These are phyloP conservation scores for Drosophila anceps DNA, from an alignment of 2,888 invertebrate genomes.

Conservation along the genomic window DNA sequence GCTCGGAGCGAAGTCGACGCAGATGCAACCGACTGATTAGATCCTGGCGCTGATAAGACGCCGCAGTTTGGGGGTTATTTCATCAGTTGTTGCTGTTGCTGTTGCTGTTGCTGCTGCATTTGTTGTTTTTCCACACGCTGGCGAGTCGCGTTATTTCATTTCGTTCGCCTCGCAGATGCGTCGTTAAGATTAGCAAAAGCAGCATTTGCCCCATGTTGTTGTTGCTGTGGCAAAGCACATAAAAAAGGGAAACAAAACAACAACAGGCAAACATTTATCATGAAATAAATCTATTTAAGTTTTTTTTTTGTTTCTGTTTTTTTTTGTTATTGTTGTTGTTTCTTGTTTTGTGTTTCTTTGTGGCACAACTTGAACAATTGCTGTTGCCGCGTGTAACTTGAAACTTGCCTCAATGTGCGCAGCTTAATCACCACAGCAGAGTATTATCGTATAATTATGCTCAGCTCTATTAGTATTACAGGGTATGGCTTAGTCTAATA, in stretches of 20 bases:
- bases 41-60: conserved; percentile 76
- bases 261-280: conserved; percentile 73
- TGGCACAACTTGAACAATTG: conserved; percentile 43
- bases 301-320: conserved; percentile 38
- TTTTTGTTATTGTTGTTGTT: conserved; percentile 19
- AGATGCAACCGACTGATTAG: conserved; percentile 75
- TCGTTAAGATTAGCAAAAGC: conserved; percentile 76
- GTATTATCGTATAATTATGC: conserved; percentile 13
- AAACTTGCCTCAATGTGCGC: conserved; percentile 61
- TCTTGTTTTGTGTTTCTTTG: conserved; percentile 39
- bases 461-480: background rate
- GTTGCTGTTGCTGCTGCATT: conserved; percentile 54
- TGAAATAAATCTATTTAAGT: conserved; percentile 77
- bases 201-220: conserved; percentile 49
- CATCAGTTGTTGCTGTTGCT: conserved; percentile 50
- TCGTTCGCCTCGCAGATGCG: conserved; percentile 76
- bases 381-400: conserved; percentile 43
- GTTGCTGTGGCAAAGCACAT: conserved; percentile 66
- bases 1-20: conserved; percentile 56
- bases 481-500: background rate
- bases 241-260: conserved; percentile 64
- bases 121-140: conserved; percentile 70
- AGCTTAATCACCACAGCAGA: conserved; percentile 32
- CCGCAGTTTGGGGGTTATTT: conserved; percentile 65
- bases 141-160: conserved; percentile 76